Percentiles rank a stretch among this genome's conserved stretches.
Evolutionary conservation across 2,113 vertebrate species (phyloP).

Genomic region (Atlantisia rogersi): DNA sequence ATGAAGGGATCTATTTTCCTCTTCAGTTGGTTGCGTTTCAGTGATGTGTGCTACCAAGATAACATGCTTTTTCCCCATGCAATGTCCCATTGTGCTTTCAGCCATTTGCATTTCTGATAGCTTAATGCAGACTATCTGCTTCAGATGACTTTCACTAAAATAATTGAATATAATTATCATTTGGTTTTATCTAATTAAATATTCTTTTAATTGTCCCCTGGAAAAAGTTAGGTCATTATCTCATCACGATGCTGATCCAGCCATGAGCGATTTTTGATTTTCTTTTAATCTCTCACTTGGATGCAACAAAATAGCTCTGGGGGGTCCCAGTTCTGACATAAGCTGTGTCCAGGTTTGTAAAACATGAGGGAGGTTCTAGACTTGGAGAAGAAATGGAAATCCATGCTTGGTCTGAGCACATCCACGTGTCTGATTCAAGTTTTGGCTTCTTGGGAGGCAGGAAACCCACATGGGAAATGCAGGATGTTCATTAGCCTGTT

Average conservation of each 20-base stretch:
- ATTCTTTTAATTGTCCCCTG: background rate
- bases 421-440: background rate
- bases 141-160: background rate
- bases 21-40: background rate
- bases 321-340: background rate
- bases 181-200: background rate
- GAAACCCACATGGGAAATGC: background rate
- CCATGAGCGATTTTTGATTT: background rate
- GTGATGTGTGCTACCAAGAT: background rate
- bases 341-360: background rate
- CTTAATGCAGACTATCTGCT: background rate
- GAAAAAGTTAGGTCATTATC: background rate
- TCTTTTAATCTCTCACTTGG: background rate
- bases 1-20: background rate
- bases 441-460: background rate
- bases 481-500: background rate
- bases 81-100: background rate
- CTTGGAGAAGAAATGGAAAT: background rate
- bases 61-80: background rate
- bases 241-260: background rate
- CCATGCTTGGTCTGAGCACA: background rate
- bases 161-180: background rate
- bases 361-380: background rate
- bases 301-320: background rate
- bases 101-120: background rate